Percentiles rank a stretch among this genome's conserved stretches.
phyloP scores from a whole-genome alignment of 2,797 vertebrate genomes.

The Bufotes viridis region DNA sequence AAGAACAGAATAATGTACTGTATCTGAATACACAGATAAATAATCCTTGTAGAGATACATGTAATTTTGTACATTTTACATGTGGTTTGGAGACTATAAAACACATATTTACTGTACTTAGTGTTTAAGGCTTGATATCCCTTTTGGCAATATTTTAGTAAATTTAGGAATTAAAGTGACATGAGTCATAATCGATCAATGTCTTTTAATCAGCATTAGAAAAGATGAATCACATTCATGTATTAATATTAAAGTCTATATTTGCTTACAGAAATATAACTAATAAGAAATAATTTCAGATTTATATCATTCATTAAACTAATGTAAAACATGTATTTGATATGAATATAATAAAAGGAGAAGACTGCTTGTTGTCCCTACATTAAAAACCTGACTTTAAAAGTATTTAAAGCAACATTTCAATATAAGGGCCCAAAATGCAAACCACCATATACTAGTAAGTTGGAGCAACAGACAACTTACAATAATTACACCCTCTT shows the following conservation, averaged over 20 bases:
- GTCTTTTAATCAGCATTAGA: neutral
- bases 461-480: too few species aligned
- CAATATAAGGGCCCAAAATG: too few species aligned
- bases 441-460: too few species aligned
- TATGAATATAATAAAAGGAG: neutral
- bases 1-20: neutral
- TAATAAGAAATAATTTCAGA: neutral
- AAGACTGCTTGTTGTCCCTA: too few species aligned
- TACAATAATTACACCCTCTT: too few species aligned
- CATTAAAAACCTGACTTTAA: neutral
- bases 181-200: slow-evolving; percentile 30
- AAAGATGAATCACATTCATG: neutral
- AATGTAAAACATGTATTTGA: neutral
- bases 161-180: slow-evolving; percentile 23
- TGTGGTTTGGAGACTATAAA: neutral
- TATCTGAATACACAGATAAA: neutral
- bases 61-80: neutral
- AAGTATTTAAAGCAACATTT: too few species aligned
- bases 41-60: neutral
- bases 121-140: slow-evolving; percentile 1
- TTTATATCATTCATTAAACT: neutral
- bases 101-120: neutral
- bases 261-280: neutral
- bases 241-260: slow-evolving; percentile 24
- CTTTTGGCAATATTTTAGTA: slow-evolving; percentile 14